A percentile compares a stretch with the other conserved stretches of the same genome.
These are phyloP conservation scores for Struthidea cinerea DNA, from an alignment of 2,113 vertebrate genomes.

Conservation along the genomic window DNA sequence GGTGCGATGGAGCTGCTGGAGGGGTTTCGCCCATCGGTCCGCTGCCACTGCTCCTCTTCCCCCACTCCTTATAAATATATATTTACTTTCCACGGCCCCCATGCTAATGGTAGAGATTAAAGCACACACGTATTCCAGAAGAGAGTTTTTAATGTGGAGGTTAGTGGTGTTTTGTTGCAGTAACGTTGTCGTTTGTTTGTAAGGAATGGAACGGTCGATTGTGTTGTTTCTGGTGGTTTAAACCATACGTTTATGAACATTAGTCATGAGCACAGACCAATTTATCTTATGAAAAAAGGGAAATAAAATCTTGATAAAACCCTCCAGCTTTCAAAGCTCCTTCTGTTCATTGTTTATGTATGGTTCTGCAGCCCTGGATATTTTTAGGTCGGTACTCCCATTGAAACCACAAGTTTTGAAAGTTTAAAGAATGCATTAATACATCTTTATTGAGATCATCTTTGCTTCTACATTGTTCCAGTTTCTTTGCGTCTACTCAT, in stretches of 20 bases:
- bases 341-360: conserved; percentile 25
- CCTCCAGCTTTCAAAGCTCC: conserved; percentile 15
- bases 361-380: not conserved
- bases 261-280: not conserved
- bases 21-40: not conserved
- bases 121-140: not conserved
- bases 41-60: not conserved
- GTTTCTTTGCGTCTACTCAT: not conserved
- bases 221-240: not conserved
- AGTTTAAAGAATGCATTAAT: conserved; percentile 1
- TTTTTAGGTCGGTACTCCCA: conserved; percentile 30
- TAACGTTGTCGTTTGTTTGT: not conserved
- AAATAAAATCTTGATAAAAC: conserved; percentile 18
- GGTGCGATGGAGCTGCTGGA: not conserved
- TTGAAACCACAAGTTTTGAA: conserved; percentile 22
- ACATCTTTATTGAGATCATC: not conserved
- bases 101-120: not conserved
- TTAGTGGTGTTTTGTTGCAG: not conserved
- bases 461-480: not conserved
- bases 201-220: not conserved
- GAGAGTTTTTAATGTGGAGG: not conserved
- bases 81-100: not conserved
- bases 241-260: not conserved
- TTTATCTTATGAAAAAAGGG: not conserved
- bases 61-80: too few species aligned